phyloP scores from a whole-genome alignment of 2,797 vertebrate species.

The Malurus leucopterus region DNA sequence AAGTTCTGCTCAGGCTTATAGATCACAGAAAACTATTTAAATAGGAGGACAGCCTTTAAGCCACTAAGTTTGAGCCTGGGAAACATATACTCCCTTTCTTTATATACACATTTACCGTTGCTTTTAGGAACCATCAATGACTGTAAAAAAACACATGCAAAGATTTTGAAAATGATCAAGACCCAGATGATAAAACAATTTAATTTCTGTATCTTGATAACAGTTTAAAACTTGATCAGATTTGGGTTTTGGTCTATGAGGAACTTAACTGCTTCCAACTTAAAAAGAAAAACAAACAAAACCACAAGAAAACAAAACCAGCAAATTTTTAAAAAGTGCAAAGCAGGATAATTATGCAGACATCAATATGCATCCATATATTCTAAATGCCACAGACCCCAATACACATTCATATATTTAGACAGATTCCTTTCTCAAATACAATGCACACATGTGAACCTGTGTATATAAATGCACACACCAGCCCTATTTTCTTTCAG shows the following conservation, averaged over 20 bases:
- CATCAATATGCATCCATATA: background rate
- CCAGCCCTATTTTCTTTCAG: background rate
- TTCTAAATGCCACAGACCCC: background rate
- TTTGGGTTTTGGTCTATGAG: background rate
- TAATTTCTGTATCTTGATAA: background rate
- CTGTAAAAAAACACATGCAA: background rate
- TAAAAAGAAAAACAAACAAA: background rate
- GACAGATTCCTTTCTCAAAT: background rate
- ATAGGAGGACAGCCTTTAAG: background rate
- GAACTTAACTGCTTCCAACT: background rate
- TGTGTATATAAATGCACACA: fast-evolving
- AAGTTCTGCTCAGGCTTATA: background rate
- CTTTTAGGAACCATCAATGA: background rate
- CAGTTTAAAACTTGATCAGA: background rate
- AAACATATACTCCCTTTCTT: background rate
- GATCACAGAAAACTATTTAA: background rate
- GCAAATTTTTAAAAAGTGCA: background rate
- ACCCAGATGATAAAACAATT: background rate
- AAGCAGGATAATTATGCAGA: background rate
- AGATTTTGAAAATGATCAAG: background rate
- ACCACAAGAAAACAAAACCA: background rate
- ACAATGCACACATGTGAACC: background rate
- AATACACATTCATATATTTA: background rate
- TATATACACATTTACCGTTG: background rate
- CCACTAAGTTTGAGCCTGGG: background rate